These are phyloP conservation scores for Oreonectes daqikongensis DNA, from an alignment of 2,797 vertebrate genomes.

Conservation along the genomic window DNA sequence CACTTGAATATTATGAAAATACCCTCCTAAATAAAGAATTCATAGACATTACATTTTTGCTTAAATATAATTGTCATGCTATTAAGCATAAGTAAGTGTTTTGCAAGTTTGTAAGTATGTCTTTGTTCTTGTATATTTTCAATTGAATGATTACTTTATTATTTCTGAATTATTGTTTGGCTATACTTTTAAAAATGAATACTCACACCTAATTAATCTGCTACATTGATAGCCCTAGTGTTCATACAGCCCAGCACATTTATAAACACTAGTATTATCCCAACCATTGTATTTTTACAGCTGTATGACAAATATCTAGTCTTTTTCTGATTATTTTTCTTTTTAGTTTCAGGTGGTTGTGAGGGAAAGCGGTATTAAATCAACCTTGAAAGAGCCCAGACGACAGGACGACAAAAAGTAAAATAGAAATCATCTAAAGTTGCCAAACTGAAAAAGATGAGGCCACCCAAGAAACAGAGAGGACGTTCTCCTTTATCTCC, in stretches of 20 bases:
- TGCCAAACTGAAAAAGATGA: conserved; percentile 74
- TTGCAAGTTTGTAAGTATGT: no score
- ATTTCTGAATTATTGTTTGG: background rate
- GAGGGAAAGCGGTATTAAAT: conserved; percentile 39
- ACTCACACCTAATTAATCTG: background rate
- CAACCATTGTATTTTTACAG: background rate
- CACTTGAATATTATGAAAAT: no score
- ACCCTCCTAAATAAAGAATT: no score
- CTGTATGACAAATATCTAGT: background rate
- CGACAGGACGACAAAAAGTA: conserved; percentile 20
- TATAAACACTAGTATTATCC: background rate
- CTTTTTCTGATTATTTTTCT: conserved; percentile 39
- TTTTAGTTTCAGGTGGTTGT: conserved; percentile 58
- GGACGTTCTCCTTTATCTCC: conserved; percentile 78
- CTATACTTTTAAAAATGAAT: background rate
- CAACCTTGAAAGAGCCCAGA: background rate
- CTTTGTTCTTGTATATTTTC: no score
- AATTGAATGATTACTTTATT: no score
- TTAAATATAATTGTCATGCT: no score
- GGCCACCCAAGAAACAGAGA: conserved; percentile 82
- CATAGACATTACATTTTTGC: no score
- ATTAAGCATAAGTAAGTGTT: no score
- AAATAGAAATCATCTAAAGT: background rate
- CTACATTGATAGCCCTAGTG: background rate
- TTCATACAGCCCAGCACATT: background rate